Percentiles rank a stretch among this genome's conserved stretches.
Evolutionary conservation across 2,113 vertebrate species (phyloP).

Genomic region (Podocnemis expansa): DNA sequence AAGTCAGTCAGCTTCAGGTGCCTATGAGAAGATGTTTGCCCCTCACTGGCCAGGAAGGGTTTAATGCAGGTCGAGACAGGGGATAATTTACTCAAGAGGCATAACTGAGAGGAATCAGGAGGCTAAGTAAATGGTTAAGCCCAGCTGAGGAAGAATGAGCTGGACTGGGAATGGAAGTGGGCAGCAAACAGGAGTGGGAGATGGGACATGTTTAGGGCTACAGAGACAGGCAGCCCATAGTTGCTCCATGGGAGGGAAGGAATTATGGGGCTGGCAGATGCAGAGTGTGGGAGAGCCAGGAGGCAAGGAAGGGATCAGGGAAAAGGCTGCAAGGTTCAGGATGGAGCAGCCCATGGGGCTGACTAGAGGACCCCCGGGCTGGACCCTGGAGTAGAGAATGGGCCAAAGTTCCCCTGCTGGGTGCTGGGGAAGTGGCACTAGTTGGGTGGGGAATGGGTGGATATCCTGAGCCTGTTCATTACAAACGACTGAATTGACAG

Average conservation of each 20-base stretch:
- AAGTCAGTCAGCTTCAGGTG: background rate
- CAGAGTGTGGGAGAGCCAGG: background rate
- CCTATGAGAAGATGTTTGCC: too few species aligned
- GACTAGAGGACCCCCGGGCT: background rate
- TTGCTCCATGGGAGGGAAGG: too few species aligned
- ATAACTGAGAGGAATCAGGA: too few species aligned
- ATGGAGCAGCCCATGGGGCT: background rate
- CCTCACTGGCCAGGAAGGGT: too few species aligned
- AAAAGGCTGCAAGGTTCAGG: background rate
- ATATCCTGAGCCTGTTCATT: background rate
- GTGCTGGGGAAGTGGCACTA: background rate
- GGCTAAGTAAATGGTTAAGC: too few species aligned
- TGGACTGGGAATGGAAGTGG: too few species aligned
- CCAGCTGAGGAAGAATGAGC: too few species aligned
- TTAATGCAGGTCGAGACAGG: background rate
- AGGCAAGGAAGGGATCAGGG: background rate
- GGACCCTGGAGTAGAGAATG: background rate
- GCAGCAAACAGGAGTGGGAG: background rate
- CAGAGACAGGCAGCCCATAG: too few species aligned
- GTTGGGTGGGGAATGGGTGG: too few species aligned
- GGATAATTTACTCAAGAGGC: too few species aligned
- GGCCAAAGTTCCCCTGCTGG: background rate
- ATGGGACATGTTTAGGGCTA: too few species aligned
- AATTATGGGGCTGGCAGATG: background rate
- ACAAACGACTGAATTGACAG: background rate